Conservation (phyloP, 2,888 invertebrate genomes). For the Andrena haemorrhoa region DNA sequence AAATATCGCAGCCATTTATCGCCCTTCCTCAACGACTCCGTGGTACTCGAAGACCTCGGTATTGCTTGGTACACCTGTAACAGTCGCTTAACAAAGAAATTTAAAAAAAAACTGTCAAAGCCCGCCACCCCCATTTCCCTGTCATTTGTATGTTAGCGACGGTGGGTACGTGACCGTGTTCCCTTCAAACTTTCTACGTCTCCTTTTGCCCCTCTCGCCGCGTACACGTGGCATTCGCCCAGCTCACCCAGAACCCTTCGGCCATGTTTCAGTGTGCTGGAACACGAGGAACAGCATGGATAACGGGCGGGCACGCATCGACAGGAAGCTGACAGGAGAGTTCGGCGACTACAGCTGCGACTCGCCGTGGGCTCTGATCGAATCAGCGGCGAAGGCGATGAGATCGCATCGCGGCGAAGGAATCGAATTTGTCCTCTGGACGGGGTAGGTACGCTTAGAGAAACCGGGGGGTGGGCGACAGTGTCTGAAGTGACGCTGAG, state of each 20-base stretch:
- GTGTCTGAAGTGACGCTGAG: neutral
- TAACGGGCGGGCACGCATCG: conserved; percentile 82
- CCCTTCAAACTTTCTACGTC: neutral
- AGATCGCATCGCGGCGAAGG: conserved; percentile 93
- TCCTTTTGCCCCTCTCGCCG: neutral
- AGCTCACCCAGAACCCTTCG: neutral
- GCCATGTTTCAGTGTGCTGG: conserved; percentile 86
- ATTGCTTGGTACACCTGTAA: too few species aligned
- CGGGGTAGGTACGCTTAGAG: conserved; percentile 88
- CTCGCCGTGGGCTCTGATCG: conserved; percentile 94
- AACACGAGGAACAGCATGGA: conserved; percentile 86
- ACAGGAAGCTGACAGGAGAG: conserved; percentile 88
- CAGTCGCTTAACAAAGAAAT: too few species aligned
- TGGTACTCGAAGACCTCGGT: too few species aligned
- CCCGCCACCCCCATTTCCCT: conserved; percentile 28
- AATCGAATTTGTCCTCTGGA: conserved; percentile 97
- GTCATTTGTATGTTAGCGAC: conserved; percentile 60
- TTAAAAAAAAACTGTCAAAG: too few species aligned
- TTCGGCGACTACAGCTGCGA: conserved; percentile 95
- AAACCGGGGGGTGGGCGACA: neutral
- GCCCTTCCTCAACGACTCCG: too few species aligned
- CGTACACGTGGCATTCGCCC: neutral
- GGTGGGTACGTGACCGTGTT: conserved; percentile 37
- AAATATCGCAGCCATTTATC: too few species aligned
- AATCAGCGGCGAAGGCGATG: conserved; percentile 95